Percentiles rank a stretch among this genome's conserved stretches.
Conservation (phyloP, 92 coral and sea anemone genomes). For the Montipora capitata region DNA sequence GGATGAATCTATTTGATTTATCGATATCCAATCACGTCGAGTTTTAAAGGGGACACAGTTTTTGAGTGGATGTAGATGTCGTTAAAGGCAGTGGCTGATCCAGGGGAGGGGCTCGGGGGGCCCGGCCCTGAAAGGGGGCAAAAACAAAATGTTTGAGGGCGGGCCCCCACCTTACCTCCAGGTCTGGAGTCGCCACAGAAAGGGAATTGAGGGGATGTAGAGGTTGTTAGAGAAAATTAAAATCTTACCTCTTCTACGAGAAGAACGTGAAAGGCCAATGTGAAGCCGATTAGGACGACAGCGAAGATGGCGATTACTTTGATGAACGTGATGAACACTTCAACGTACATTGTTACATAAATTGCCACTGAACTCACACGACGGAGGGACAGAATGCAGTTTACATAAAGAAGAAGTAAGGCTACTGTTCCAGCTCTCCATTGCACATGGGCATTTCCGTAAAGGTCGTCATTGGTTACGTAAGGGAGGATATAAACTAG, state of each 20-base stretch:
- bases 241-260: constrained; percentile 86
- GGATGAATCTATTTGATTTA: no score
- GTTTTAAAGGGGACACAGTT: no score
- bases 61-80: no score
- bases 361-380: constrained; percentile 81
- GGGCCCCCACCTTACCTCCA: no score
- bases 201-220: no score
- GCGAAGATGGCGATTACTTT: constrained; percentile 83
- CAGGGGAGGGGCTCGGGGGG: no score
- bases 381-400: constrained; percentile 74
- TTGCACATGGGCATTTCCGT: constrained; percentile 51
- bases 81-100: no score
- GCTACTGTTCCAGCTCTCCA: constrained; percentile 83
- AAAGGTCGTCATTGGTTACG: constrained; percentile 60
- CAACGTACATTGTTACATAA: constrained; percentile 92
- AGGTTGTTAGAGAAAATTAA: neutral
- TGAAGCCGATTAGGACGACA: constrained; percentile 75
- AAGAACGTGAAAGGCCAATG: constrained; percentile 77
- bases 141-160: no score
- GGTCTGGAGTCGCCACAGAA: no score
- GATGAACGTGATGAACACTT: constrained; percentile 83
- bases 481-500: constrained; percentile 77
- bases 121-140: no score
- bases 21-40: no score
- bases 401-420: constrained; percentile 68